Conservation (phyloP, 1,140 invertebrate species). For the Aethina tumida region DNA sequence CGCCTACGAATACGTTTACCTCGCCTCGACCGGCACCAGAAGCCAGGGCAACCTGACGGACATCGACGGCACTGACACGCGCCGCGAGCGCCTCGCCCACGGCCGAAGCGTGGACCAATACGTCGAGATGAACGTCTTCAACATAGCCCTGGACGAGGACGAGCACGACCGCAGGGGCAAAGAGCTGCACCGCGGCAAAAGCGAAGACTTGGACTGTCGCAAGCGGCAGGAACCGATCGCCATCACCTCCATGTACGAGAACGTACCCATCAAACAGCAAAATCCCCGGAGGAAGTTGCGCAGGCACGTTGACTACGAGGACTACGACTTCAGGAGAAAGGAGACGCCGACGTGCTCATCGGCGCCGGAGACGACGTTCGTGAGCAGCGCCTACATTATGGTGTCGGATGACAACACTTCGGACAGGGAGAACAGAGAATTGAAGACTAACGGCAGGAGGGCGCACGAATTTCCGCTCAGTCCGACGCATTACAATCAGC, state of each 20-base stretch:
- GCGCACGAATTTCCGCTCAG: slow-evolving; percentile 50
- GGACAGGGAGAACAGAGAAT: slow-evolving; percentile 17
- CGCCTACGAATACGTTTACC: slow-evolving; percentile 51
- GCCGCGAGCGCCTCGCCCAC: slow-evolving; percentile 50
- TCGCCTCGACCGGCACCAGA: slow-evolving; percentile 42
- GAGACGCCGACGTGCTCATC: slow-evolving; percentile 29
- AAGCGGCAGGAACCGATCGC: slow-evolving; percentile 52
- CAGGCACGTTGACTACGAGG: slow-evolving; percentile 51
- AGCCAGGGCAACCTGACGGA: slow-evolving; percentile 61
- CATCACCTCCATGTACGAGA: slow-evolving; percentile 61
- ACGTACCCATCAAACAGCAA: slow-evolving; percentile 58
- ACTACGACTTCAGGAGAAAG: slow-evolving; percentile 42
- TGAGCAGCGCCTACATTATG: slow-evolving; percentile 48
- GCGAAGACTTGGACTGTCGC: slow-evolving; percentile 41
- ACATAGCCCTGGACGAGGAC: slow-evolving; percentile 38
- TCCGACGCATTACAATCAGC: slow-evolving; percentile 83
- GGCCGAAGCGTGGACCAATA: slow-evolving; percentile 66
- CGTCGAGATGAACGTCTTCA: slow-evolving; percentile 59
- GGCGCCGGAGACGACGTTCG: slow-evolving; percentile 39
- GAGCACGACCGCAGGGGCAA: slow-evolving; percentile 14
- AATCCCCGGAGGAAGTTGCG: slow-evolving; percentile 62
- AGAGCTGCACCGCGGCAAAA: slow-evolving; percentile 38
- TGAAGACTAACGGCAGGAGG: slow-evolving; percentile 26
- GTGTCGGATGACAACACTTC: slow-evolving; percentile 21
- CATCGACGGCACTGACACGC: slow-evolving; percentile 33